Evolutionary conservation across 2,113 vertebrate species (phyloP).

Genomic region (Anhinga anhinga): DNA sequence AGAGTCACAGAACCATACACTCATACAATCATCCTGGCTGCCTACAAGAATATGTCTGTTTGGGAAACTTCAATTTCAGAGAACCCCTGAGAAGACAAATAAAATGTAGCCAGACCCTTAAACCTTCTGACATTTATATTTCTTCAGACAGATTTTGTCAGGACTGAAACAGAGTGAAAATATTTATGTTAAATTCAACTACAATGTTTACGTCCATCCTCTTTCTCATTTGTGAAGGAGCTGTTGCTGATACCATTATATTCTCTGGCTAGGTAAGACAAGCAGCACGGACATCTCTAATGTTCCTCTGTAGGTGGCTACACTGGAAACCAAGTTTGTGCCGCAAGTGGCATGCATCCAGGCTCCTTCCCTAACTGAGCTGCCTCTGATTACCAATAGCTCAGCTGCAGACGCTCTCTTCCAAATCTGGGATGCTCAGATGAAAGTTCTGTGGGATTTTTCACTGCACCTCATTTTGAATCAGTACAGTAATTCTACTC

Average conservation of each 20-base stretch:
- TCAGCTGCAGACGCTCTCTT: neutral
- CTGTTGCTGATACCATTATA: neutral
- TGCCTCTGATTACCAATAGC: slow-evolving; percentile 13
- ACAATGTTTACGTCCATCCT: neutral
- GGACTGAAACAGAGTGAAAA: neutral
- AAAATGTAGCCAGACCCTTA: neutral
- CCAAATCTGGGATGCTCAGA: neutral
- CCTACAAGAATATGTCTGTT: neutral
- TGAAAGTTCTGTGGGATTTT: neutral
- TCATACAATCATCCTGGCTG: neutral
- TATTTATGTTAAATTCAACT: neutral
- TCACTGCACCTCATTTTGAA: slow-evolving; percentile 13
- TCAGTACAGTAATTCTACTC: slow-evolving; percentile 20
- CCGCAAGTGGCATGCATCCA: neutral
- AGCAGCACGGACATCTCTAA: neutral
- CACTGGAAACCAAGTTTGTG: neutral
- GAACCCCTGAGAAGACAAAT: neutral
- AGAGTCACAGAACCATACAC: neutral
- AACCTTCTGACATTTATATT: neutral
- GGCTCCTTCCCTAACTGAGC: neutral
- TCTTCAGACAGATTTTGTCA: neutral
- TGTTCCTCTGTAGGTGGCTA: neutral
- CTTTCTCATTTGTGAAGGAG: neutral
- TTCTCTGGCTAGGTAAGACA: neutral
- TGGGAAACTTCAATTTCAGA: neutral